Evolutionary conservation across 2,888 invertebrate genomes (phyloP).

Genomic region (Petrolisthes manimaculis): DNA sequence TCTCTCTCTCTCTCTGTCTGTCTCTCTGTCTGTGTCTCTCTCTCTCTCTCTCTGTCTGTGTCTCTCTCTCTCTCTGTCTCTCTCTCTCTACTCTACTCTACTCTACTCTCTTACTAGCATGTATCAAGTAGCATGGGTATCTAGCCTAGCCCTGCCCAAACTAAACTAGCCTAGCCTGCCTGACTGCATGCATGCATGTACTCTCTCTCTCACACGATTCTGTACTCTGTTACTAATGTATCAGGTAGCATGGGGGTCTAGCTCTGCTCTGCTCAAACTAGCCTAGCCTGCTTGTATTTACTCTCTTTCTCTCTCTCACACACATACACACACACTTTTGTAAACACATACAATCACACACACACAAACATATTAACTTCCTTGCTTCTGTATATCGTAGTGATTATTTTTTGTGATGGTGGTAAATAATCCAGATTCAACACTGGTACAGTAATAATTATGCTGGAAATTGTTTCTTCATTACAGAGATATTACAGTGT

Average conservation of each 20-base stretch:
- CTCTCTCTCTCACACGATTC: neutral
- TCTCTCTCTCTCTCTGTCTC: neutral
- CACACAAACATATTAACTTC: constrained; percentile 12
- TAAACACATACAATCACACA: neutral
- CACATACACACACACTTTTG: neutral
- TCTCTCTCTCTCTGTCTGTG: neutral
- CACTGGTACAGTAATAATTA: too few species aligned
- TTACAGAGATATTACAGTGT: too few species aligned
- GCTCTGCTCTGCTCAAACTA: neutral
- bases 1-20: neutral
- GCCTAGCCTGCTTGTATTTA: constrained; percentile 7
- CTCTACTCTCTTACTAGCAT: neutral
- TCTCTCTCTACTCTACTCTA: neutral
- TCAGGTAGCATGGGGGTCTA: neutral
- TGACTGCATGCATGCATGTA: too few species aligned
- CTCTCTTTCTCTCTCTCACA: neutral
- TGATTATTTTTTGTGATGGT: neutral
- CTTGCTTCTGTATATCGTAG: neutral
- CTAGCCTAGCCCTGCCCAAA: too few species aligned
- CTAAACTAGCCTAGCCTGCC: too few species aligned
- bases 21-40: neutral
- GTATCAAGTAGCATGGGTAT: too few species aligned
- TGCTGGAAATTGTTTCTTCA: too few species aligned
- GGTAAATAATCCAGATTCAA: too few species aligned
- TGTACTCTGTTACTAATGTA: neutral